Evolutionary conservation across 2,888 invertebrate genomes (phyloP).

Genomic region (Drosophila vallismaia): DNA sequence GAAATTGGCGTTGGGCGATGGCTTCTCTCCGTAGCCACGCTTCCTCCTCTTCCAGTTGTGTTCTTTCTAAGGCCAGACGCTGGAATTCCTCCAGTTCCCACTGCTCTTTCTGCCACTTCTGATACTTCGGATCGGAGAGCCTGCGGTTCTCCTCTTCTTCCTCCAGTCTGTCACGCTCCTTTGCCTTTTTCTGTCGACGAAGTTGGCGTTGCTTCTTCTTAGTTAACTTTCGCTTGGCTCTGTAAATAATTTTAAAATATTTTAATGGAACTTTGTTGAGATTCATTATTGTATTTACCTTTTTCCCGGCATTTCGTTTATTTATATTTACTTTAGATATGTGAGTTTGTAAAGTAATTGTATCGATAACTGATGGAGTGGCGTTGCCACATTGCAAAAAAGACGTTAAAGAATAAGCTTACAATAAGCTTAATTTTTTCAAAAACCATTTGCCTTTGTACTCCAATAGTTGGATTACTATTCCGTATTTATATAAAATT

Average conservation of each 20-base stretch:
- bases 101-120: conserved; percentile 83
- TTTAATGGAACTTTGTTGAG: background rate
- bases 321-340: background rate
- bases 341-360: background rate
- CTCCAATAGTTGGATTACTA: too few relatives aligned
- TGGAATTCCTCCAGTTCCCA: conserved; percentile 85
- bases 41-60: conserved; percentile 86
- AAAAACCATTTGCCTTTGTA: background rate
- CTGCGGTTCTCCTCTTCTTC: conserved; percentile 12
- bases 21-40: conserved; percentile 89
- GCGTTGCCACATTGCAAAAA: background rate
- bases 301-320: conserved; percentile 24
- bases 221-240: conserved; percentile 89
- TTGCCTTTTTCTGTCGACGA: conserved; percentile 86
- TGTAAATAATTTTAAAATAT: conserved; percentile 45
- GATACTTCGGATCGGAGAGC: conserved; percentile 42
- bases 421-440: background rate
- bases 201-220: conserved; percentile 90
- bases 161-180: conserved; percentile 85
- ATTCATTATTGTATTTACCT: conserved; percentile 6
- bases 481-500: too few relatives aligned
- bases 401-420: background rate
- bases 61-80: conserved; percentile 85
- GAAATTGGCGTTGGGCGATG: conserved; percentile 87
- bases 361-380: background rate